Evolutionary conservation across 2,888 invertebrate species (phyloP).

Genomic region (Anarsia innoxiella): DNA sequence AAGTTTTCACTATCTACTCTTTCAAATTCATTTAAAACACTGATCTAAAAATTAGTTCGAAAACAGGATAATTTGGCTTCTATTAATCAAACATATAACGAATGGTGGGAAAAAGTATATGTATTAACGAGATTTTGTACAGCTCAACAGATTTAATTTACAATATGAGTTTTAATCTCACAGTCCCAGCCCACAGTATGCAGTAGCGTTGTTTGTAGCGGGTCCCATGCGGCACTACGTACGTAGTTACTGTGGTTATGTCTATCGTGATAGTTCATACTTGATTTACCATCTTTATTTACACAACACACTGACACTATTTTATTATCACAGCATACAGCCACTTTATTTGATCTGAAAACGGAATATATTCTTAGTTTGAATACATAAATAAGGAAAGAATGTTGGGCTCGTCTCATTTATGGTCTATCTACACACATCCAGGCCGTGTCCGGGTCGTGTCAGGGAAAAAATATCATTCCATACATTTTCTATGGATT

Average conservation of each 20-base stretch:
- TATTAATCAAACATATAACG: neutral
- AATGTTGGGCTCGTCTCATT: no score
- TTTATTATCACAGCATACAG: conserved; percentile 63
- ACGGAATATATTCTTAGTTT: no score
- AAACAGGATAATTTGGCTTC: no score
- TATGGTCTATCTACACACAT: no score
- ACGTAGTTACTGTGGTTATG: conserved; percentile 64
- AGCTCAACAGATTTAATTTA: conserved; percentile 1
- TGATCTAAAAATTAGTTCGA: neutral
- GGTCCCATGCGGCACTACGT: conserved; percentile 71
- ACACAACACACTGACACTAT: conserved; percentile 54
- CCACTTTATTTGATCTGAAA: conserved; percentile 49
- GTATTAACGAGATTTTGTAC: conserved; percentile 4
- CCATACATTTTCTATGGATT: no score
- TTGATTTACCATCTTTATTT: conserved; percentile 27
- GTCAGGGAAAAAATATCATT: no score
- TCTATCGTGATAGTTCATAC: conserved; percentile 44
- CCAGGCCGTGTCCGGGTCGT: no score
- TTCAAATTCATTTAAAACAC: no score
- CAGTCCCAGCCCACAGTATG: conserved; percentile 77
- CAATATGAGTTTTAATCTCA: conserved; percentile 49
- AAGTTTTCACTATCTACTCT: no score
- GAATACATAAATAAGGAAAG: no score
- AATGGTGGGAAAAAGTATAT: conserved; percentile 10
- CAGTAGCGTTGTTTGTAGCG: conserved; percentile 40